Evolutionary conservation across 2,113 vertebrate genomes (phyloP).

Genomic region (Ifrita kowaldi): DNA sequence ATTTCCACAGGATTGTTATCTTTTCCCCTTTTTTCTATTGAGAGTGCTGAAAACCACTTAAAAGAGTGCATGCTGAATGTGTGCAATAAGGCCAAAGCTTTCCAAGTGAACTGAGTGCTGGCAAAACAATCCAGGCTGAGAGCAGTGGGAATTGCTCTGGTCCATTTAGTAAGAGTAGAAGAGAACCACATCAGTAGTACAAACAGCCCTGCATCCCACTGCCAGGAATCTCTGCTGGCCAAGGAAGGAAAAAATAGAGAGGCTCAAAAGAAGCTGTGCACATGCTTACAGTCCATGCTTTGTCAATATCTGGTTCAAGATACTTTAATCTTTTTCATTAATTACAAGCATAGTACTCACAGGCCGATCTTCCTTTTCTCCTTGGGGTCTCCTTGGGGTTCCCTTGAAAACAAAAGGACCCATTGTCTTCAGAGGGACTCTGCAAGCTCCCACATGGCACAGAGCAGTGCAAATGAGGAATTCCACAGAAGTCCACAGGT

Average conservation of each 20-base stretch:
- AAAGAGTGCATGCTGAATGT: neutral
- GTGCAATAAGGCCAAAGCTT: neutral
- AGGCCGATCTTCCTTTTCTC: neutral
- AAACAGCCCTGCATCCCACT: neutral
- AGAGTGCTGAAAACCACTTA: conserved; percentile 33
- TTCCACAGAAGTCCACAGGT: neutral
- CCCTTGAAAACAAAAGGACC: neutral
- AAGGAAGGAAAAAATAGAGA: neutral
- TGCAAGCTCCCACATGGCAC: neutral
- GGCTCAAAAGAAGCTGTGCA: neutral
- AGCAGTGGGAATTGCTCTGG: conserved; percentile 31
- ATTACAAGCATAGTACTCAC: neutral
- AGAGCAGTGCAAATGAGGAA: neutral
- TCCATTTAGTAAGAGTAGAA: conserved; percentile 10
- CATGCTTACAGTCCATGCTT: fast-evolving
- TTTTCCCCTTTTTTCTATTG: neutral
- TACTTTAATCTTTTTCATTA: neutral
- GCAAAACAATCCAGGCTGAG: neutral
- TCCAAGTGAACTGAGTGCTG: conserved; percentile 22
- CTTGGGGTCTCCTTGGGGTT: neutral
- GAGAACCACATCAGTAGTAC: neutral
- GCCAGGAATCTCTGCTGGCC: conserved; percentile 20
- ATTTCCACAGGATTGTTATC: neutral
- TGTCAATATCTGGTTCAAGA: neutral
- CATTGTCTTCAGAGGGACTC: neutral